Evolutionary conservation across 2,113 vertebrate species (phyloP).

Genomic region (Gobiocypris rarus): DNA sequence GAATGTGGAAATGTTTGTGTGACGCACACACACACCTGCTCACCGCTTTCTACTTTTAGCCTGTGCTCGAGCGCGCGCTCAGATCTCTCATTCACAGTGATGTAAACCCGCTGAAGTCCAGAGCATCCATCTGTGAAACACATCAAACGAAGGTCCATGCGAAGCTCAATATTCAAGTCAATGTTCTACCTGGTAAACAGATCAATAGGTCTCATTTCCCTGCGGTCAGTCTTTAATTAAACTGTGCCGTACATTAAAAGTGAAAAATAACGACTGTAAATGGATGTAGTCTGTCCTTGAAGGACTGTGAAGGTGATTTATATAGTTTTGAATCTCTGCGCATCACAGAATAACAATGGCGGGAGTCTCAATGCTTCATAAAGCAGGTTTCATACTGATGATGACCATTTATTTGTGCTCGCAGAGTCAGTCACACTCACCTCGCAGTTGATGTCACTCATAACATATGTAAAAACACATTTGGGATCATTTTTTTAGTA

Average conservation of each 20-base stretch:
- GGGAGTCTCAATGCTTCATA: background rate
- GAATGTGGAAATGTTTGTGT: conserved; percentile 3
- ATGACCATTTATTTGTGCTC: too few species aligned
- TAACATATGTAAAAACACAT: too few species aligned
- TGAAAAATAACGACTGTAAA: conserved; percentile 38
- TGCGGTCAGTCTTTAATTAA: conserved; percentile 55
- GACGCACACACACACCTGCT: background rate
- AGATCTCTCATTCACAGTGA: background rate
- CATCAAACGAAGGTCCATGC: conserved; percentile 2
- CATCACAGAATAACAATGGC: background rate
- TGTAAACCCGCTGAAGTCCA: background rate
- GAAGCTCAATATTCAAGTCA: conserved; percentile 38
- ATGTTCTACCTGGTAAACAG: conserved; percentile 29
- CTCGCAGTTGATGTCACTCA: too few species aligned
- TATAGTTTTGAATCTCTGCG: background rate
- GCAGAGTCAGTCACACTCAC: background rate
- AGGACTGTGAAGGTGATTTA: conserved; percentile 37
- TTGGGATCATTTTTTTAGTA: too few species aligned
- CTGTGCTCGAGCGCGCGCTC: too few species aligned
- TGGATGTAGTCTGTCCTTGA: conserved; percentile 23
- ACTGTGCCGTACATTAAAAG: conserved; percentile 49
- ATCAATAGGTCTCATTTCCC: conserved; percentile 49
- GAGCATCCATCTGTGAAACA: conserved; percentile 20
- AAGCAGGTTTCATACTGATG: background rate
- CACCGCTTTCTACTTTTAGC: background rate